These are phyloP conservation scores for Axea sp. DNA, from an alignment of 2,888 invertebrate species.

Conservation along the genomic window DNA sequence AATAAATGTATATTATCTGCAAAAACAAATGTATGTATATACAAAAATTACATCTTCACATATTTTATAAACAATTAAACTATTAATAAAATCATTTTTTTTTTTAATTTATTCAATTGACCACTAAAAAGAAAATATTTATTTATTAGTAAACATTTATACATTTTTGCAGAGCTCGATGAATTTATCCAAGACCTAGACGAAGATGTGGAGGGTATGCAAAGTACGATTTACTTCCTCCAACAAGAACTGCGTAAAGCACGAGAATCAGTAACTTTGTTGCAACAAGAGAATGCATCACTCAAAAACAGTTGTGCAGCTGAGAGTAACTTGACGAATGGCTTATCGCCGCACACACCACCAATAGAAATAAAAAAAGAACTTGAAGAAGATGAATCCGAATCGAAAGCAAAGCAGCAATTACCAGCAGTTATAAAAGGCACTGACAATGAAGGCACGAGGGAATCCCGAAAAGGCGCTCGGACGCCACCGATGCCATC, in stretches of 20 bases:
- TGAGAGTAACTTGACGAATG: conserved; percentile 74
- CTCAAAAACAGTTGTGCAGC: conserved; percentile 68
- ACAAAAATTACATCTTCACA: too few relatives aligned
- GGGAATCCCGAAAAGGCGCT: conserved; percentile 74
- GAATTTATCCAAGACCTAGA: conserved; percentile 97
- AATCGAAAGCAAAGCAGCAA: conserved; percentile 52
- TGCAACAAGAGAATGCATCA: conserved; percentile 82
- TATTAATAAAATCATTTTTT: not conserved
- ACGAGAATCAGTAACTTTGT: conserved; percentile 84
- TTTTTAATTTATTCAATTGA: too few relatives aligned
- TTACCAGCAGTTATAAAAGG: conserved; percentile 58
- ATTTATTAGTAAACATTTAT: too few relatives aligned
- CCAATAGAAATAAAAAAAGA: conserved; percentile 75
- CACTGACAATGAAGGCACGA: conserved; percentile 66
- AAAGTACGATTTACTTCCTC: conserved; percentile 95
- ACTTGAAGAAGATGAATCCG: conserved; percentile 62
- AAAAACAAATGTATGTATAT: too few relatives aligned
- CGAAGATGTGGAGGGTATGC: conserved; percentile 99
- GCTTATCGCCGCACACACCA: conserved; percentile 75
- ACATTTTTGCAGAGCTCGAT: conserved; percentile 91
- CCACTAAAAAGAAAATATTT: too few relatives aligned
- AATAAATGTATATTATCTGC: too few relatives aligned
- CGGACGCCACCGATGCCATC: conserved; percentile 73
- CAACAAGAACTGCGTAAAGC: conserved; percentile 95
- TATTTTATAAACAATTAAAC: not conserved